Conservation (phyloP, 53 echinoderm and acorn worm species). For the Glandiceps talaboti region DNA sequence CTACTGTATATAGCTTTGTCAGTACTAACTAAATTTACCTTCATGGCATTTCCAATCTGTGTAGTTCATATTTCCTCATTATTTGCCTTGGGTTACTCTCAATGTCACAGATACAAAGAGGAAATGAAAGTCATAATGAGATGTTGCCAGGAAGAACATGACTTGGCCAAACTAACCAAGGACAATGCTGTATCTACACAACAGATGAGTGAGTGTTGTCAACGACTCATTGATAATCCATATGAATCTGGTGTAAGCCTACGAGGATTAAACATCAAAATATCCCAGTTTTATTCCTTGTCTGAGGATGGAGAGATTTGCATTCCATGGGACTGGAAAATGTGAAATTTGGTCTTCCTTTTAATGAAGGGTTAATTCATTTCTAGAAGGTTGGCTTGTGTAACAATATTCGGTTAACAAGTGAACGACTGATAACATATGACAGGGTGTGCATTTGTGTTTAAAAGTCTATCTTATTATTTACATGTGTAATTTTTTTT, state of each 20-base stretch:
- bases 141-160: constrained; percentile 41
- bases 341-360: no score
- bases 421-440: no score
- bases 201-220: constrained; percentile 69
- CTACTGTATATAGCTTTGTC: no score
- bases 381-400: no score
- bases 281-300: constrained; percentile 51
- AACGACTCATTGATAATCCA: constrained; percentile 39
- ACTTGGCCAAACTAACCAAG: constrained; percentile 37
- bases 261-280: constrained; percentile 25
- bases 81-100: not conserved
- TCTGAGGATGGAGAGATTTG: constrained; percentile 69
- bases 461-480: no score
- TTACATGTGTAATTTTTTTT: no score
- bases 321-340: constrained; percentile 75
- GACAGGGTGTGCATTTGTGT: no score
- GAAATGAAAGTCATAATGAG: constrained; percentile 24
- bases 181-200: constrained; percentile 49
- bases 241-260: constrained; percentile 29
- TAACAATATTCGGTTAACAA: no score
- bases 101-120: constrained; percentile 20
- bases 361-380: no score
- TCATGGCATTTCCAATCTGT: no score
- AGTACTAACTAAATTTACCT: no score
- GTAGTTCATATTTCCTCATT: no score